Evolutionary conservation across 2,113 vertebrate species (phyloP), one percentile per base, ranked within the genome.

Genomic region (Crotalus helleri): DNA sequence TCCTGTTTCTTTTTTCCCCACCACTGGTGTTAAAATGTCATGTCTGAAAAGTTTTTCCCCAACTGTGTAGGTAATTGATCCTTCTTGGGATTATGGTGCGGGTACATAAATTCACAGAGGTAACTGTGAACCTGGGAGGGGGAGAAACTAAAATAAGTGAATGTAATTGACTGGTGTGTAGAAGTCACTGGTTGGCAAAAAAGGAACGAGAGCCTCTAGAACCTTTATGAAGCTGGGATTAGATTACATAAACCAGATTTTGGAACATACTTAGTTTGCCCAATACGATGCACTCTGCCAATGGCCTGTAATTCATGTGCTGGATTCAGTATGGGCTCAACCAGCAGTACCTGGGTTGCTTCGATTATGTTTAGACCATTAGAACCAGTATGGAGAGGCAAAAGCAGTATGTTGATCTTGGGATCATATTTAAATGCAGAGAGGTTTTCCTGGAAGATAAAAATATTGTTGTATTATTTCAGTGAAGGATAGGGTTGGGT

Each of bases 301-400:
- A 99, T 99, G 92, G 99, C 99, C 97, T 99, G 99, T 5, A 99
- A 98, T 96, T 99, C 99, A 58, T 99, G 99, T 91, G 99, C 99
- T 0, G 99, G 99, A 96, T 99, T 99, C 92, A 99, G 96, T 94
- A 99, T 99, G 21, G 99, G 99, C 95, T 99, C 99, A 61, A 99
- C 99, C 87, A 99, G 96, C 90, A 99, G 96, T 89, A 99, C 99
- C 0, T 99, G 99, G 29, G 99, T 99, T 3, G 99, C 99, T 96
- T 99, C 99, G 0, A 99, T 99, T 96, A 99, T 99, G 95, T 99
- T 99, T 61, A 99, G 96, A 61, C 99, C 99, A 87, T 99, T 99
- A 94, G 99, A 99, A 92, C 99, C 99, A 9, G 99, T 99, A 97
- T 99, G 99, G 93, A 99, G 98, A 51, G 99, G 99, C 85, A 99